Evolutionary conservation across 2,888 invertebrate genomes (phyloP).

Genomic region (Linhomoeus sp.): DNA sequence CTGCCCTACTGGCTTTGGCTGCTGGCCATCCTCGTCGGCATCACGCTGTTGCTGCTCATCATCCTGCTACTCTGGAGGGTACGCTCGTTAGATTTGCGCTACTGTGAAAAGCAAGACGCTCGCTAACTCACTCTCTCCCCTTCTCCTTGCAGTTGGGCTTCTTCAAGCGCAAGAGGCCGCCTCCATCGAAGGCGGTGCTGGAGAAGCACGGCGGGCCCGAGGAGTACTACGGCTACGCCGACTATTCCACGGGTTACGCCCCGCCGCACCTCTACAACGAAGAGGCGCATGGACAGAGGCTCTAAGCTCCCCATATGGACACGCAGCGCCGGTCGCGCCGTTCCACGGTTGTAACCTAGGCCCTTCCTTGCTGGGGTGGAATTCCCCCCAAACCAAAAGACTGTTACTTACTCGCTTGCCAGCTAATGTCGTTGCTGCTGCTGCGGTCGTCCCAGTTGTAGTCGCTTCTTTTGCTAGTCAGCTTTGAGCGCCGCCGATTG

Average conservation of each 20-base stretch:
- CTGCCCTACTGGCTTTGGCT: slow-evolving; percentile 24
- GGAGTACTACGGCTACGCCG: slow-evolving; percentile 14
- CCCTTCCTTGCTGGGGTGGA: too few species aligned
- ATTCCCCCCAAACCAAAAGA: too few species aligned
- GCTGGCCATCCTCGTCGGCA: slow-evolving; percentile 14
- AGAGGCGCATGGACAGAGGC: slow-evolving; percentile 11
- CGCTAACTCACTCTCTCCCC: not conserved
- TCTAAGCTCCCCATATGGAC: too few species aligned
- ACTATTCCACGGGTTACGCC: slow-evolving; percentile 14
- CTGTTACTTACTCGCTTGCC: too few species aligned
- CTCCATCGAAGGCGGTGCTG: slow-evolving; percentile 9
- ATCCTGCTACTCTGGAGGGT: slow-evolving; percentile 21
- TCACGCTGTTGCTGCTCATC: slow-evolving; percentile 19
- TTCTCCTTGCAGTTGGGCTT: slow-evolving; percentile 21
- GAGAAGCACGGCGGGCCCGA: not conserved
- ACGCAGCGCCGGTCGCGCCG: too few species aligned
- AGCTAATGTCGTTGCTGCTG: too few species aligned
- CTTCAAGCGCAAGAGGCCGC: slow-evolving; percentile 27
- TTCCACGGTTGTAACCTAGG: too few species aligned
- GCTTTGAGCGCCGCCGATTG: too few species aligned
- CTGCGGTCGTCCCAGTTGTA: too few species aligned
- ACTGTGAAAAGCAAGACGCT: not conserved
- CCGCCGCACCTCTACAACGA: slow-evolving; percentile 13
- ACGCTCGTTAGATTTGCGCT: not conserved
- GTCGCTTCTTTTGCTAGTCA: too few species aligned